These are phyloP conservation scores for Hydractinia symbiolongicarpus DNA, from an alignment of 30 jellyfish, hydroid and myxozoan species.

Conservation along the genomic window DNA sequence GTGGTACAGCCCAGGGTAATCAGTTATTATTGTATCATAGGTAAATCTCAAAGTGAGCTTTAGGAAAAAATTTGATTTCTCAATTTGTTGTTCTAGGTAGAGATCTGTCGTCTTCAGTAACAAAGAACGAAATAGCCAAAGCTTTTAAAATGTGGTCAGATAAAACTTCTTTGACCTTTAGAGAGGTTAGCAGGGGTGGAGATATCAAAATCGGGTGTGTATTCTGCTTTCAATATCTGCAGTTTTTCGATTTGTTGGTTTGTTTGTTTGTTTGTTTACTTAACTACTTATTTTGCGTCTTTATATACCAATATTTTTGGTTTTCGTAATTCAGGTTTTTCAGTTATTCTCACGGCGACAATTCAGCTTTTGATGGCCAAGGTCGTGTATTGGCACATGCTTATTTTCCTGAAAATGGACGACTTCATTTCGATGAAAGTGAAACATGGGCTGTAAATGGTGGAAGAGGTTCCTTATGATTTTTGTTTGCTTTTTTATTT, in stretches of 20 bases:
- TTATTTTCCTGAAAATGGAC: constrained; percentile 73
- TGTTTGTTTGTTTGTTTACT: not conserved
- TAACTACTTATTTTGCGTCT: not conserved
- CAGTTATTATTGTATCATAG: no score
- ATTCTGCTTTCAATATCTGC: not conserved
- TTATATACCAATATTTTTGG: not conserved
- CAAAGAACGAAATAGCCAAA: not conserved
- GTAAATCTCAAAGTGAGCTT: no score
- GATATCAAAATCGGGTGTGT: constrained; percentile 12
- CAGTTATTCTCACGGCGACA: constrained; percentile 56
- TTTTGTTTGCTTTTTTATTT: no score
- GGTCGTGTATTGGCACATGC: constrained; percentile 85
- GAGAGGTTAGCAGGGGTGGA: not conserved
- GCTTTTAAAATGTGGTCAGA: constrained; percentile 16
- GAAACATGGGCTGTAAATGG: constrained; percentile 59
- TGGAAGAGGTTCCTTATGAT: no score
- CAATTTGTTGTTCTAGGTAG: not conserved
- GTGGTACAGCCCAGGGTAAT: no score
- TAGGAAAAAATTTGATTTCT: no score
- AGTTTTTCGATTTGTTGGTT: not conserved
- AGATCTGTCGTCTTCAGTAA: not conserved
- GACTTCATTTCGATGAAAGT: constrained; percentile 82
- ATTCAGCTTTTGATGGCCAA: constrained; percentile 74
- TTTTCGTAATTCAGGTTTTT: not conserved
- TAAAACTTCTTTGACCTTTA: constrained; percentile 1